Evolutionary conservation across 35 echinoderm and acorn worm genomes (phyloP).

Genomic region (Amphiura filiformis): DNA sequence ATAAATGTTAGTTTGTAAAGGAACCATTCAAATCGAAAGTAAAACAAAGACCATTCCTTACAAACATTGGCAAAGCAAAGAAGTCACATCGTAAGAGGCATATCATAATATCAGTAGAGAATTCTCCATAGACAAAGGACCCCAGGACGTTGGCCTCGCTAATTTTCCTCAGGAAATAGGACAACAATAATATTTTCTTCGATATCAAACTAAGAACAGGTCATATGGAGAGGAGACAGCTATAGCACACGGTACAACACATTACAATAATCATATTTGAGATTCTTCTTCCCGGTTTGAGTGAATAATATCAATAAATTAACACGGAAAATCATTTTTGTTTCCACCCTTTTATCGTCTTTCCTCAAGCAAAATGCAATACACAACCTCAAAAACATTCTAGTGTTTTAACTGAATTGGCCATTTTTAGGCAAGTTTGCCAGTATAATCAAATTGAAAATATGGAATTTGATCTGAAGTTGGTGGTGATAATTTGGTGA

Average conservation of each 20-base stretch:
- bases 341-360: neutral
- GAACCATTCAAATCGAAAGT: too few relatives aligned
- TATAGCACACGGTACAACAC: neutral
- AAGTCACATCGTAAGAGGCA: too few relatives aligned
- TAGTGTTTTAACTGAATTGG: neutral
- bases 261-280: neutral
- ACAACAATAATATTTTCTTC: neutral
- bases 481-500: neutral
- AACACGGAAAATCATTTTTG: neutral
- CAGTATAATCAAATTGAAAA: constrained; percentile 6
- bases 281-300: neutral
- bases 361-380: neutral
- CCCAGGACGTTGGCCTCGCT: neutral
- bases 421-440: neutral
- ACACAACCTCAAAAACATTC: neutral
- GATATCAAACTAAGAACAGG: neutral
- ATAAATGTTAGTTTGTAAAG: too few relatives aligned
- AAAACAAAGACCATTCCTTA: too few relatives aligned
- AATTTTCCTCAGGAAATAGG: neutral
- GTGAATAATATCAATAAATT: neutral
- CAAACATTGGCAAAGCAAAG: too few relatives aligned
- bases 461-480: constrained; percentile 1
- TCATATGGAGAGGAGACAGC: neutral
- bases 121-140: too few relatives aligned
- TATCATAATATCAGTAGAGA: too few relatives aligned